Conservation (phyloP, 2,113 vertebrate genomes). For the Phocoena phocoena region DNA sequence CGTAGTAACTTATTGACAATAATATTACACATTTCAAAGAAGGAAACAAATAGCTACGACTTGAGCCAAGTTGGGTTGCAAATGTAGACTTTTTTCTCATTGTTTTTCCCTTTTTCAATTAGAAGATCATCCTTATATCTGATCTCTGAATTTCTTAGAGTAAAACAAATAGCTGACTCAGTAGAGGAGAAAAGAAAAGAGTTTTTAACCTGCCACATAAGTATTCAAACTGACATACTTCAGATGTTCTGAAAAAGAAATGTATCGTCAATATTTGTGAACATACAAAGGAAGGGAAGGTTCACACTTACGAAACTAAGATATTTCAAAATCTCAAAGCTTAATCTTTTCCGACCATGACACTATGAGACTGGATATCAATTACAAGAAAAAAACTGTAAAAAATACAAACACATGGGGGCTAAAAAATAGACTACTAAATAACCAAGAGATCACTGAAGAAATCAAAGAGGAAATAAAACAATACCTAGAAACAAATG, state of each 20-base stretch:
- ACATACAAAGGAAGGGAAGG: background rate
- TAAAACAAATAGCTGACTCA: background rate
- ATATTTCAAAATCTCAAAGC: background rate
- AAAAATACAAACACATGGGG: no score
- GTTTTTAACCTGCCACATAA: background rate
- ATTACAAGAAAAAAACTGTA: no score
- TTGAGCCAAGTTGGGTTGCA: no score
- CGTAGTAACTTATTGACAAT: background rate
- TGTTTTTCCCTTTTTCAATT: background rate
- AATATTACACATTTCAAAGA: background rate
- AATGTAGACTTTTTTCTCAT: background rate
- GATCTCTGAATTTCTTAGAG: background rate
- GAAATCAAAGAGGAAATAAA: no score
- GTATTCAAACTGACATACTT: background rate
- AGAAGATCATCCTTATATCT: background rate
- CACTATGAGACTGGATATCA: no score
- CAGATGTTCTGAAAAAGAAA: slow-evolving; percentile 10
- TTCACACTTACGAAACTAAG: background rate
- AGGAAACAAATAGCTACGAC: background rate
- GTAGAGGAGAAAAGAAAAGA: background rate
- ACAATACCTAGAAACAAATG: no score
- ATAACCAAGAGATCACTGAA: no score
- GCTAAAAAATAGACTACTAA: no score
- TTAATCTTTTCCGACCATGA: no score
- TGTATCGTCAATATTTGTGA: background rate